Percentiles rank a stretch among this genome's conserved stretches.
phyloP scores from a whole-genome alignment of 2,113 vertebrate species.

The Trogon surrucura region DNA sequence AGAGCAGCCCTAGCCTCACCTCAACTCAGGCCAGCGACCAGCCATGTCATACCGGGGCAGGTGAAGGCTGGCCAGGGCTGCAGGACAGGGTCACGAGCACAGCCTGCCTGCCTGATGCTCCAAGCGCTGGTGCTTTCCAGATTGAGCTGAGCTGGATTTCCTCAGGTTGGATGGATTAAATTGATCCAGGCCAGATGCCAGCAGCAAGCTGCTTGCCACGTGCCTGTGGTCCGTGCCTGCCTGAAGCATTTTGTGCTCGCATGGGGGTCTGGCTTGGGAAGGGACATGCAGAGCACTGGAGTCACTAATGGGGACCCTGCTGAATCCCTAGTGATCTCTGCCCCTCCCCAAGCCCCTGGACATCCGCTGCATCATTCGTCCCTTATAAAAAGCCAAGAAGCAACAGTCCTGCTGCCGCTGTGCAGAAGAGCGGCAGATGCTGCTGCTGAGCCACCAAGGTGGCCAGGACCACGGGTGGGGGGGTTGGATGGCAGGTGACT shows the following conservation, averaged over 20 bases:
- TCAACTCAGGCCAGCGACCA: accelerated
- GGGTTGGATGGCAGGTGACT: not conserved
- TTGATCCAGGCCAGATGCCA: accelerated
- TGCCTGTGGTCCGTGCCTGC: not conserved
- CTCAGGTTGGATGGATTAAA: not conserved
- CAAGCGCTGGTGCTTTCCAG: not conserved
- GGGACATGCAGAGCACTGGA: not conserved
- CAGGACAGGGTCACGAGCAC: not conserved
- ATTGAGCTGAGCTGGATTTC: not conserved
- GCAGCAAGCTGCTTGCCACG: not conserved
- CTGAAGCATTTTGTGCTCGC: accelerated
- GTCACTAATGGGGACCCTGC: not conserved
- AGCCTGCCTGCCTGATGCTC: not conserved
- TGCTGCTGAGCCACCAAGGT: not conserved
- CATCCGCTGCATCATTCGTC: accelerated
- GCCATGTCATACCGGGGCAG: accelerated
- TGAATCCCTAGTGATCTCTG: not conserved
- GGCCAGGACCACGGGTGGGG: not conserved
- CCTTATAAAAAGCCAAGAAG: not conserved
- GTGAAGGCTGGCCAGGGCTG: not conserved
- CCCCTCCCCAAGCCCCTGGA: not conserved
- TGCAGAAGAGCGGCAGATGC: not conserved
- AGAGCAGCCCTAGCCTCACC: not conserved
- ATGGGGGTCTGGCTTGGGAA: not conserved
- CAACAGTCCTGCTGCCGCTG: not conserved